These are phyloP conservation scores for Eurytoma adleriae DNA, from an alignment of 2,888 invertebrate species.

Conservation along the genomic window DNA sequence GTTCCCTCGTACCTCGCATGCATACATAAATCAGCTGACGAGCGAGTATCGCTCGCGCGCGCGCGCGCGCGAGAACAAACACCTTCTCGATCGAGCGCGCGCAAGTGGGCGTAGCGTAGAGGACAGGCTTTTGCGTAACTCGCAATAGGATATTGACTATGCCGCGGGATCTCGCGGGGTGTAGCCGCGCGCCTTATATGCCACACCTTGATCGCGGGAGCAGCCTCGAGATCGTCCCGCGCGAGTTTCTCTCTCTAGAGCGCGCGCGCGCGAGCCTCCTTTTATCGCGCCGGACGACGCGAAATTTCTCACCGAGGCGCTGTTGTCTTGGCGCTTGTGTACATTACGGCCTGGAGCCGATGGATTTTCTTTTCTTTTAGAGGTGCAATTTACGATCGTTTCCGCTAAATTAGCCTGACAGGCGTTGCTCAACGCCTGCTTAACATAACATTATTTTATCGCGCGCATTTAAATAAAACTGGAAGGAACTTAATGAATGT, in stretches of 20 bases:
- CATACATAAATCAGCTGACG: not conserved
- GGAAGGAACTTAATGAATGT: too few relatives aligned
- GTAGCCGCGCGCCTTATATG: constrained; percentile 6
- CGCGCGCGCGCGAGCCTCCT: not conserved
- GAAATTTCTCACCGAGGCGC: too few relatives aligned
- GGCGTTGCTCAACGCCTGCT: too few relatives aligned
- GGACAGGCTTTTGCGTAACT: constrained; percentile 62
- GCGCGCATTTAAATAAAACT: not conserved
- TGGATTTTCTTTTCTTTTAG: too few relatives aligned
- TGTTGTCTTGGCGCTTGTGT: too few relatives aligned
- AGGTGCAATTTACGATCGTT: too few relatives aligned
- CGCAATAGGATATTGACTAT: constrained; percentile 32
- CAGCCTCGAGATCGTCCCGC: constrained; percentile 20
- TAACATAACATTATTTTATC: not conserved
- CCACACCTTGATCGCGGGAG: constrained; percentile 34
- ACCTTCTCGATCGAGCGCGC: constrained; percentile 16
- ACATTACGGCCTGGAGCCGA: too few relatives aligned
- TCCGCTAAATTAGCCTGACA: too few relatives aligned
- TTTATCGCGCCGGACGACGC: not conserved
- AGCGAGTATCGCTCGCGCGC: not conserved
- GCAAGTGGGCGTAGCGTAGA: constrained; percentile 55
- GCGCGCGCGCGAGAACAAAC: constrained; percentile 5
- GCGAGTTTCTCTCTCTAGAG: too few relatives aligned
- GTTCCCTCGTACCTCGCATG: not conserved
- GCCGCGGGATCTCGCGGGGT: not conserved